Percentiles rank a stretch among this genome's conserved stretches.
Evolutionary conservation across 2,797 vertebrate genomes (phyloP).

Genomic region (Pelobates cultripes): DNA sequence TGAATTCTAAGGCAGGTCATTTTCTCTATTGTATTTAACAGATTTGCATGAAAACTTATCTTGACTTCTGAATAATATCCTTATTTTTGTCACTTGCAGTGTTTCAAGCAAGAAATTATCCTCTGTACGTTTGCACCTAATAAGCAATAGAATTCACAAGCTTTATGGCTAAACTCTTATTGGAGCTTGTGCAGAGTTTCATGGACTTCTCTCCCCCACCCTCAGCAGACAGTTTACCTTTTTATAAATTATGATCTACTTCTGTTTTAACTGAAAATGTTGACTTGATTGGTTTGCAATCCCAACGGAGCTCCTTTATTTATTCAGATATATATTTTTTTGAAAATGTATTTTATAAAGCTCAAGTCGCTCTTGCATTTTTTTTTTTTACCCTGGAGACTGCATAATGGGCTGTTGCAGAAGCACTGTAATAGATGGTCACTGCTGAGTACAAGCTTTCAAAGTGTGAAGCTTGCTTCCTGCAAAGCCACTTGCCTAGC

Average conservation of each 20-base stretch:
- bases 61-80: not conserved
- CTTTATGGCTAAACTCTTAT: slow-evolving; percentile 17
- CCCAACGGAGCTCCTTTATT: slow-evolving; percentile 43
- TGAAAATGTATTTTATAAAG: slow-evolving; percentile 46
- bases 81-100: slow-evolving; percentile 14
- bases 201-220: slow-evolving; percentile 36
- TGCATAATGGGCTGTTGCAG: not conserved
- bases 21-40: no score
- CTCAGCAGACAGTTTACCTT: slow-evolving; percentile 36
- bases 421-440: not conserved
- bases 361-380: slow-evolving; percentile 22
- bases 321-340: slow-evolving; percentile 52
- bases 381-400: slow-evolving; percentile 5
- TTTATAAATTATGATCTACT: slow-evolving; percentile 47
- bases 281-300: slow-evolving; percentile 36
- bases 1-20: no score
- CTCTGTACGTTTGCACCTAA: slow-evolving; percentile 5
- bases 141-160: slow-evolving; percentile 46
- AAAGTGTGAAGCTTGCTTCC: not conserved
- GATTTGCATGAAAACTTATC: no score
- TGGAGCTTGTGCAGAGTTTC: slow-evolving; percentile 12
- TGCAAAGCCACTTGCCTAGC: not conserved
- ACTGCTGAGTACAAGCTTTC: not conserved
- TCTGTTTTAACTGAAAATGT: slow-evolving; percentile 46
- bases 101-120: slow-evolving; percentile 1